Conservation (phyloP, 2,113 vertebrate genomes). For the Macroglossus sobrinus region DNA sequence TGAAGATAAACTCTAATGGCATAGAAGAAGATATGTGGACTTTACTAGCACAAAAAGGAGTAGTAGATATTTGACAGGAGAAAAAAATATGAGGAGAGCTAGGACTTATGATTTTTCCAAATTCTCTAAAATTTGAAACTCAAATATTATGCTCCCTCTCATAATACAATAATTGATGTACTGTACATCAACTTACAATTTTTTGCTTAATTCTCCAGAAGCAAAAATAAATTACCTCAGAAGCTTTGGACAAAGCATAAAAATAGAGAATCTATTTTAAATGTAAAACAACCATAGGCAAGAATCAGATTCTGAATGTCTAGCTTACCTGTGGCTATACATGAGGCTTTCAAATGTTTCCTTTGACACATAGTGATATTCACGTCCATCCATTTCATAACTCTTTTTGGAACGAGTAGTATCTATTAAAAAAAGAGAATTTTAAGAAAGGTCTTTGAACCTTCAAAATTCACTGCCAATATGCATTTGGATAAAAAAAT, state of each 20-base stretch:
- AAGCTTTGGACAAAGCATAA: neutral
- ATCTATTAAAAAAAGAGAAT: slow-evolving; percentile 80
- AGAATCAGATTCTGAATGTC: neutral
- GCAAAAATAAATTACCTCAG: neutral
- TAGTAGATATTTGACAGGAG: neutral
- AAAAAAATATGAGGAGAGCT: neutral
- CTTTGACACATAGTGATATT: slow-evolving; percentile 94
- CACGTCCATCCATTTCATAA: slow-evolving; percentile 92
- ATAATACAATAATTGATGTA: neutral
- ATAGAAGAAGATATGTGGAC: neutral
- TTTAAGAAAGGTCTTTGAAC: neutral
- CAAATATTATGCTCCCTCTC: neutral
- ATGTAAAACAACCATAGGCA: neutral
- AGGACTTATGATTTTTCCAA: neutral
- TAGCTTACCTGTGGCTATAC: slow-evolving; percentile 88
- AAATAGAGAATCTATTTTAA: neutral
- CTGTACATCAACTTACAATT: neutral
- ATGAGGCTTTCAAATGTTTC: slow-evolving; percentile 94
- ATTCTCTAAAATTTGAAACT: neutral
- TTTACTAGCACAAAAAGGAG: neutral
- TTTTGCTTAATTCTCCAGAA: slow-evolving; percentile 5
- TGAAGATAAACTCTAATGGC: neutral
- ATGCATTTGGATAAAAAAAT: neutral
- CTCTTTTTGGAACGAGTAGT: slow-evolving; percentile 91
- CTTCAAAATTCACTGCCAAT: slow-evolving; percentile 9